Percentiles rank a stretch among this genome's conserved stretches.
These are phyloP conservation scores for Chlamydotis undulata DNA, from an alignment of 2,113 vertebrate species.

Conservation along the genomic window DNA sequence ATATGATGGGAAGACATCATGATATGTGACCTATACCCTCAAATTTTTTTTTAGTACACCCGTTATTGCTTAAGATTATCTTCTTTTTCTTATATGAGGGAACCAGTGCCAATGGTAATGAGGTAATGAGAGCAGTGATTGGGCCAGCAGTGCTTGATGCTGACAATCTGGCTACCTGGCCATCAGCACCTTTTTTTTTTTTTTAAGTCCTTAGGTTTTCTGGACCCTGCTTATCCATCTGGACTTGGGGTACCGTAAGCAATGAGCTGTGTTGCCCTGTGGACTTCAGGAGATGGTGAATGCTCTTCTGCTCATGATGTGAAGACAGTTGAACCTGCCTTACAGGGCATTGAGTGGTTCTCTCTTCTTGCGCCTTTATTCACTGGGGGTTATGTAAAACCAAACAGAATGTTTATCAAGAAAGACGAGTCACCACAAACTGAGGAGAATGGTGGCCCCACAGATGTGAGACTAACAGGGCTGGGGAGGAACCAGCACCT, in stretches of 20 bases:
- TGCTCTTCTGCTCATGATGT: neutral
- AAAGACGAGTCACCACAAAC: neutral
- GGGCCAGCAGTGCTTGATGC: neutral
- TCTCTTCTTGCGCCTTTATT: neutral
- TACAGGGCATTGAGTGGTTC: accelerated
- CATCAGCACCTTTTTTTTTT: neutral
- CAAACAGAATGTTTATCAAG: neutral
- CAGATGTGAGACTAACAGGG: neutral
- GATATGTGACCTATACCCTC: neutral
- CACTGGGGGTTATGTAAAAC: neutral
- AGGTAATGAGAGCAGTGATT: neutral
- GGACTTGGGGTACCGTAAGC: neutral
- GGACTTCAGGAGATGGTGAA: neutral
- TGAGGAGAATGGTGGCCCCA: neutral
- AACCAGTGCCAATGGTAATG: neutral
- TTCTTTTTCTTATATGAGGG: neutral
- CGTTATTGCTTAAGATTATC: neutral
- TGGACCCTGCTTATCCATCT: neutral
- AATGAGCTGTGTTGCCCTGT: neutral
- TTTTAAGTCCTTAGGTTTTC: neutral
- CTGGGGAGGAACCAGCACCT: neutral
- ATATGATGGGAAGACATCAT: neutral
- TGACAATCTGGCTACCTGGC: neutral
- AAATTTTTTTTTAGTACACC: neutral
- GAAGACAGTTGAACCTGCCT: neutral